phyloP scores from a whole-genome alignment of 2,113 vertebrate genomes.

The Machaerirhynchus nigripectus region DNA sequence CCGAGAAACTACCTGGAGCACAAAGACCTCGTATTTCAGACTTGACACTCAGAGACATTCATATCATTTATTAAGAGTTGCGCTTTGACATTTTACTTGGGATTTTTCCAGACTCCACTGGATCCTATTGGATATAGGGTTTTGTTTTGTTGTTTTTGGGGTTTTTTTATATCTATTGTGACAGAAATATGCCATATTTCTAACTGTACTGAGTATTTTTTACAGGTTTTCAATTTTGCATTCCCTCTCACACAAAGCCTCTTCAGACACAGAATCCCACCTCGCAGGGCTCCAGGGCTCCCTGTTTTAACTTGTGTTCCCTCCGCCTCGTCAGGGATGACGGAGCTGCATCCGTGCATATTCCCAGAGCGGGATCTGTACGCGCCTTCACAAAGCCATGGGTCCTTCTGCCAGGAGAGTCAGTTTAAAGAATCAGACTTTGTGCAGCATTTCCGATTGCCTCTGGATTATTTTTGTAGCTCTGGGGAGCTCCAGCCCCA shows the following conservation, averaged over 20 bases:
- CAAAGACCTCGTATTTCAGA: slow-evolving; percentile 60
- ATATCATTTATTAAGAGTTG: slow-evolving; percentile 62
- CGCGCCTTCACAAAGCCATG: background rate
- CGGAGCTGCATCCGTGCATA: background rate
- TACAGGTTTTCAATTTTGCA: slow-evolving; percentile 58
- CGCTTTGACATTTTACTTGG: slow-evolving; percentile 61
- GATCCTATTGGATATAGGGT: slow-evolving; percentile 51
- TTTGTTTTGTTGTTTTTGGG: background rate
- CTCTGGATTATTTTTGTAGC: background rate
- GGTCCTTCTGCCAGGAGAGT: background rate
- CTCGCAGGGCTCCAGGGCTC: background rate
- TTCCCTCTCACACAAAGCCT: slow-evolving; percentile 38
- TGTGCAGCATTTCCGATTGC: background rate
- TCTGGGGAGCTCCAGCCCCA: background rate
- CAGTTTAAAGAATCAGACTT: background rate
- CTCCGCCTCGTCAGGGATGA: background rate
- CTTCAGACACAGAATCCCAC: background rate
- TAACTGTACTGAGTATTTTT: slow-evolving; percentile 68
- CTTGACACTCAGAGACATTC: slow-evolving; percentile 61
- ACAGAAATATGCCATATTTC: slow-evolving; percentile 69
- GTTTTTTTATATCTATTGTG: slow-evolving; percentile 45
- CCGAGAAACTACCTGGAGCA: slow-evolving; percentile 65
- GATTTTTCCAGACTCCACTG: slow-evolving; percentile 59
- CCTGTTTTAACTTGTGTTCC: background rate
- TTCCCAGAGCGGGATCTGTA: background rate